Evolutionary conservation across 1,140 invertebrate species (phyloP), one percentile per base, ranked within the genome.

Genomic region (Hycleus phaleratus): DNA sequence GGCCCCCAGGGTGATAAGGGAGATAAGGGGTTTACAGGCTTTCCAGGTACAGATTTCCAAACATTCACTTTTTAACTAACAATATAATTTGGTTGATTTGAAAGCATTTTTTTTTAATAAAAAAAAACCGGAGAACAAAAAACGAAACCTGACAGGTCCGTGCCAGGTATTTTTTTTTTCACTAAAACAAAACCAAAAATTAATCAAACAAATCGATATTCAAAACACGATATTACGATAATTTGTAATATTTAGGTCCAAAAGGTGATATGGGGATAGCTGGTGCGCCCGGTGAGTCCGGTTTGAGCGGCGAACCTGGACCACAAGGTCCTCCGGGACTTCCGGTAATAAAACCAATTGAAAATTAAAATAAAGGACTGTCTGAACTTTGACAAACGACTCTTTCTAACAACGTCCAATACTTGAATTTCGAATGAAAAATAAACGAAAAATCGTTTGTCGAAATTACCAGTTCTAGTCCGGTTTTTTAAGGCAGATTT

Each of bases 1-100:
- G 91, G 91, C 44, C 85, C 86, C 3, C 91, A 91, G 73, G 91
- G 91, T 50, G 88, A 89, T 63, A 91, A 90, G 71, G 91, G 91
- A 42, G 87, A 90, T 38, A 91, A 91, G 70, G 91, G 91, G 58
- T 89, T 91, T 45, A 88, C 89, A 48, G 70, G 70, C 65, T 63
- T 68, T 58, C 59, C 67, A 71, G 69, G 69, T 71, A 71, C 49
- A 52, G 39, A 32, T 53, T 43, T 43, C 44, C 9, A 42, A 32
- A 32, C 4, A 5, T 32, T 32, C 7, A 5, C 7, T 32, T 42
- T 42, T 42, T 42, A 42, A n/a, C 40, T 10, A 10, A 42, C 40
- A 42, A 42, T 42, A 0, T 9, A 6, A 7, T 10, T 10, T 7
- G 6, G 6, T 7, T 25, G 8, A 10, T 48, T 53, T 6, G 9